Evolutionary conservation across 2,113 vertebrate species (phyloP), one percentile per base, ranked within the genome.

Genomic region (Corythoichthys haematopterus): DNA sequence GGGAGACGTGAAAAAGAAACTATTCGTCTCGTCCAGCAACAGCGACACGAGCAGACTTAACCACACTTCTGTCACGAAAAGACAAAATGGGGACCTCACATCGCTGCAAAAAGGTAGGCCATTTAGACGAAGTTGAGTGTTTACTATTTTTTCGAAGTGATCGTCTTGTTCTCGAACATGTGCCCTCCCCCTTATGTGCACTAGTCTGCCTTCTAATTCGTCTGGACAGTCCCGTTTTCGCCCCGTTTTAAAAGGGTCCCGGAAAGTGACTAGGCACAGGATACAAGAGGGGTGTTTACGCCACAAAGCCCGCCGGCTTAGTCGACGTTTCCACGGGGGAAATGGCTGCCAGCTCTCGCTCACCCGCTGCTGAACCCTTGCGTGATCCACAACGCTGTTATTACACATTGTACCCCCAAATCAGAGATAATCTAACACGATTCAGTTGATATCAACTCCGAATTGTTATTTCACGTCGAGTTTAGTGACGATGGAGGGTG

Each of bases 11-110:
- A 85, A 81, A 65, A 86, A 85, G 79, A 88, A 84, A 77, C 80
- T 87, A 59, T 58, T 69, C 74, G 38, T 77, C 77, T 84, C 79
- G 78, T 33, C 64, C 33, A 58, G 36, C 51, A 68, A 43, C 72
- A 70, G 57, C 76, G 67, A 77, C 12, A 52, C 69, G 50, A 15
- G 66, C 71, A 70, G 69, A 60, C 71, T 72, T 52, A 75, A 74
- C 16, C 48, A 75, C 73, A 68, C 74, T 75, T 82, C 84, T 57
- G 75, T 82, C 1, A 38, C 52, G 69, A 91, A 84, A 87, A 89
- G 83, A 85, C 91, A 90, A 78, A 77, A 92, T 74, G 84, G 89
- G 67, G 76, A 91, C 71, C 72, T 91, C 88, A 80, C 65, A 65
- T 78, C 82, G 65, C 53, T 61, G 71, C 83, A 84, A 58, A 89